phyloP scores from a whole-genome alignment of 2,113 vertebrate genomes.

The Ellobius talpinus region DNA sequence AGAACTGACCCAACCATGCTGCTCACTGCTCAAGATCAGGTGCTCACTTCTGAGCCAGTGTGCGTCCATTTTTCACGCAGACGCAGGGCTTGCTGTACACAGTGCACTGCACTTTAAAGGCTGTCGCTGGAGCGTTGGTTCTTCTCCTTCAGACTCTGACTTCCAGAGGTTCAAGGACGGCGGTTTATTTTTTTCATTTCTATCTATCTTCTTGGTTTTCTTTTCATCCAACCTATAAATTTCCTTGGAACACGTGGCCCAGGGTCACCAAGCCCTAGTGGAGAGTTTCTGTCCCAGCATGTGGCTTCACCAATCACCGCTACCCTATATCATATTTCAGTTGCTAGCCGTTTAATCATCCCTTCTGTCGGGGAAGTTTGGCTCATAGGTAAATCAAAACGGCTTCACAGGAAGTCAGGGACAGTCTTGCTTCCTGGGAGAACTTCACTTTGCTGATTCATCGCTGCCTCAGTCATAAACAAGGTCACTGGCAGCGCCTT shows the following conservation, averaged over 20 bases:
- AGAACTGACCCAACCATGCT: rapidly evolving
- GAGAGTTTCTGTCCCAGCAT: background rate
- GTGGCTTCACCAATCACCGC: background rate
- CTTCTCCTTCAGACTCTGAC: conserved; percentile 31
- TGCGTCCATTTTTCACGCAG: background rate
- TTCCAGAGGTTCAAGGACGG: background rate
- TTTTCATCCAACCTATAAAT: conserved; percentile 27
- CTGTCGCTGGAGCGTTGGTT: background rate
- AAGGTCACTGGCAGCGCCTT: conserved; percentile 56
- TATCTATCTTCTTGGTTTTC: conserved; percentile 34
- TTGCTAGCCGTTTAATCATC: conserved; percentile 19
- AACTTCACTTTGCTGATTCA: conserved; percentile 48
- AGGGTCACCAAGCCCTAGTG: background rate
- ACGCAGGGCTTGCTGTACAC: background rate
- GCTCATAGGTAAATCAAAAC: conserved; percentile 58
- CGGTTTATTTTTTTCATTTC: conserved; percentile 32
- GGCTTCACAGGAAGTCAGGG: conserved; percentile 39
- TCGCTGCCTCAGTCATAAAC: conserved; percentile 58
- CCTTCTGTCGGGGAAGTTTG: background rate
- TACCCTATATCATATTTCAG: background rate
- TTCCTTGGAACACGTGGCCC: conserved; percentile 34
- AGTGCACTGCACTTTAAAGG: background rate
- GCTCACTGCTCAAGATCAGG: background rate
- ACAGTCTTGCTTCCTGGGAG: conserved; percentile 41
- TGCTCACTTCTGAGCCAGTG: no score